Evolutionary conservation across 2,888 invertebrate species (phyloP), one percentile per base, ranked within the genome.

Genomic region (Cremastinae sp.): DNA sequence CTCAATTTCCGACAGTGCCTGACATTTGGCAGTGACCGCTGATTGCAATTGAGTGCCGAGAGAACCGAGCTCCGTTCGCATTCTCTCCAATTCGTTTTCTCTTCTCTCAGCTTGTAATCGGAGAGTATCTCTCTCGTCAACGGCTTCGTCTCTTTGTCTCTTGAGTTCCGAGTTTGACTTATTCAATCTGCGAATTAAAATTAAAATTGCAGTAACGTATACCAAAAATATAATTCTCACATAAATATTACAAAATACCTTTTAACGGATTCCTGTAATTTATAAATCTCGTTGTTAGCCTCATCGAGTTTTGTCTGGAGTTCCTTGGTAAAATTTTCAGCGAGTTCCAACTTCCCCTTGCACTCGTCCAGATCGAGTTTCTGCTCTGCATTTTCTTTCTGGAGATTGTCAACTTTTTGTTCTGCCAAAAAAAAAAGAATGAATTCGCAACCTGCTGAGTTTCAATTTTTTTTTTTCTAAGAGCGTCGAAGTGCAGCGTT

Each of bases 11-110:
- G 94, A 93, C 59, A 96, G 89, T 0, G 96, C 96, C 90, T 96
- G 95, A 90, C 96, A 96, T 91, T 97, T 97, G 1, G 95, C 93
- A 82, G 93, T 93, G 76, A 96, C 94, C 18, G 96, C 95, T 59
- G 92, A 89, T 81, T 94, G 93, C 39, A 97, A 89, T 89, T 96
- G 96, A 81, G 93, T 92, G n/a, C 94, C 93, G 64, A 96, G 90
- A 1, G 93, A 90, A 53, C 91, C 91, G 78, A 96, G 90, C 87
- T 95, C 96, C 2, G 93, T 91, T 82, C 93, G 93, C 73, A 96
- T 89, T 62, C 94, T 92, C 86, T 95, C 95, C 45, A 96, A 89
- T 91, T 96, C 96, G 0, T 92, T 90, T 86, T 94, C 93, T 64
- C 95, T 92, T 20, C 95, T 91, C 85, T 95, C 94, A 18, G 95